Evolutionary conservation across 2,113 vertebrate genomes (phyloP), one percentile per base, ranked within the genome.

Genomic region (Anser brachyrhynchus): DNA sequence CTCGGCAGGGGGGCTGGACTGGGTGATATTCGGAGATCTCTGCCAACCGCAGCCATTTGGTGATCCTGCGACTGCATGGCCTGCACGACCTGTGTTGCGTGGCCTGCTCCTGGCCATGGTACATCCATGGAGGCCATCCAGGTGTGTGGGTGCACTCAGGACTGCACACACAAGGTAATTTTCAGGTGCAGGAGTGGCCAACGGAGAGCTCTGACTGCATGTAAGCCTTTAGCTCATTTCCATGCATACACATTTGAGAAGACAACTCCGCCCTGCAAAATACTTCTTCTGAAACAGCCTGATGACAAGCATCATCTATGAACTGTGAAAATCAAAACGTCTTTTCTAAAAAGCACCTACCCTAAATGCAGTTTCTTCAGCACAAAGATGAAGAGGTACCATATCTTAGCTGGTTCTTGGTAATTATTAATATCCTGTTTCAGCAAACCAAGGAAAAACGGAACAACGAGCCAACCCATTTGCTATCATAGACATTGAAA

Each of bases 351-450:
- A 69, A 62, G 21, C 13, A 11, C 51, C 29, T 55, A 62, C 41
- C 21, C 20, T 57, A 74, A 94, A 85, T 16, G 17, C 41, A 83
- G 49, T 72, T 82, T 44, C 41, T 69, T 59, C 62, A 57, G 16
- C 26, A 28, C 0, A 0, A 80, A 73, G 28, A 59, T 8, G 33
- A 80, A 80, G 41, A 77, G 5, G 64, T 21, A 43, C 2, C 26
- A 2, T 9, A 18, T 14, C 28, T 64, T 64, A 64, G 37, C 35
- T 28, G 28, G 55, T 64, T 58, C n/a, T 71, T 71, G 26, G 13
- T 85, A 35, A 79, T 78, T 52, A 20, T 61, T 72, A 4, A 21
- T n/a, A 69, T 43, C 59, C 6, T 28, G 14, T 43, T 90, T 84
- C 31, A 71, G 13, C 1, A 16, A 52, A 71, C 7, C 33, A 58